Evolutionary conservation across 2,888 invertebrate species (phyloP), one percentile per base, ranked within the genome.

Genomic region (Macaria notata): DNA sequence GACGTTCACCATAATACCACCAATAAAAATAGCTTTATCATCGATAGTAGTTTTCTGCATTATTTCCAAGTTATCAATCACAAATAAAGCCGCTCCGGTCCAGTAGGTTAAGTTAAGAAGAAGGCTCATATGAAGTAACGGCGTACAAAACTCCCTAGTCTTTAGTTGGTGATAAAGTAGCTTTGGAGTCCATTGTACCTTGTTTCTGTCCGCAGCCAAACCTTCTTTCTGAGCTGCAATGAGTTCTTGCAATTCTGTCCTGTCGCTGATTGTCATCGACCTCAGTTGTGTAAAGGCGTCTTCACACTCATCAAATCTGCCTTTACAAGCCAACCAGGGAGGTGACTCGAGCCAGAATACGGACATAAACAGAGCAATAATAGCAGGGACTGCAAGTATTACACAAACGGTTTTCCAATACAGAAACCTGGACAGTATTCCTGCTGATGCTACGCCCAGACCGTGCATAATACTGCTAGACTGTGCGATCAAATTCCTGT

Each of bases 291-390:
- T 29, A 9, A 69, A 69, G 5, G 65, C 53, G 19, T 33, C 30
- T 46, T 61, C 65, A 47, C 65, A 66, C 54, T 57, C 59, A 6
- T 60, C 52, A 31, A 63, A 64, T 33, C 62, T 52, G n/a, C 62
- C 65, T 57, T 61, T 66, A 42, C 54, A 69, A 43, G 69, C 69
- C 6, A 69, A 43, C 69, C 65, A 69, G 2, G 59, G 49, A 5
- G 69, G 69, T 4, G 69, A 68, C 8, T 69, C 67, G 5, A 67
- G 66, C 65, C 67, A 69, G 3, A 59, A 41, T 5, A 61, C 46
- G 1, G 58, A 55, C 5, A 64, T 43, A 0, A 46, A 5, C 1
- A 61, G 9, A 9, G 65, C 63, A 9, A 58, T 4, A 1, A 53
- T 6, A 8, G 56, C 52, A 1, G 63, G 60, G 6, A 56, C 33